Base-by-base conservation (phyloP, 2,797 vertebrate genomes). In the Gallinago nigripennis region DNA sequence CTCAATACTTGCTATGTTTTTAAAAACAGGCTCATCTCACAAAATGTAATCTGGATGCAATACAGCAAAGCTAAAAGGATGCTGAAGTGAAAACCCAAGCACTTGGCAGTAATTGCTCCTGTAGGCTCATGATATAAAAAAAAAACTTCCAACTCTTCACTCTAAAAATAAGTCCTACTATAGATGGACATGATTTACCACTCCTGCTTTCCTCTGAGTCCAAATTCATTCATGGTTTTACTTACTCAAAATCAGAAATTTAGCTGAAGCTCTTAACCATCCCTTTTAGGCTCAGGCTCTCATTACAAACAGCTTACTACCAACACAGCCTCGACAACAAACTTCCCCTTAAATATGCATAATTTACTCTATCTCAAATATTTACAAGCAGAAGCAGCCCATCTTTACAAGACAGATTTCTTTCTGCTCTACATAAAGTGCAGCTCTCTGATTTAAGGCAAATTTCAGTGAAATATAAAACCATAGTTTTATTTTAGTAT, bases 361-460 rank as follows among this genome's bases (percentile, higher is more conserved):
- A 97, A 94, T 95, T 96, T 90, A 95, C 94, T 95, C 92, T 92
- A 76, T 91, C 96, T 97, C 95, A 96, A 97, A 94, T 98, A 98
- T 98, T 97, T 98, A 97, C 97, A 98, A 96, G 96, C 91, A 97
- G 97, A 97, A 97, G 96, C 68, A 92, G 94, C 87, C 95, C 81
- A 95, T 96, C 96, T 97, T 96, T 81, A 92, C 92, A 96, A 97
- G 95, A 95, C 90, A 96, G 97, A 97, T 96, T 97, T 96, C 96
- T 95, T 97, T 97, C 97, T 96, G 95, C 94, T 97, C 94, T 95
- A 93, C 96, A 91, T 98, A 98, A 98, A 98, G 98, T 98, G 98
- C 98, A 98, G 96, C 97, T 95, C 95, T 91, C 97, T 98, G 97
- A 98, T 98, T 98, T 98, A 98, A 98, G 98, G 98, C 98, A 98